Base-by-base conservation (phyloP, 2,888 invertebrate genomes). In the Stenodera caucasica region DNA sequence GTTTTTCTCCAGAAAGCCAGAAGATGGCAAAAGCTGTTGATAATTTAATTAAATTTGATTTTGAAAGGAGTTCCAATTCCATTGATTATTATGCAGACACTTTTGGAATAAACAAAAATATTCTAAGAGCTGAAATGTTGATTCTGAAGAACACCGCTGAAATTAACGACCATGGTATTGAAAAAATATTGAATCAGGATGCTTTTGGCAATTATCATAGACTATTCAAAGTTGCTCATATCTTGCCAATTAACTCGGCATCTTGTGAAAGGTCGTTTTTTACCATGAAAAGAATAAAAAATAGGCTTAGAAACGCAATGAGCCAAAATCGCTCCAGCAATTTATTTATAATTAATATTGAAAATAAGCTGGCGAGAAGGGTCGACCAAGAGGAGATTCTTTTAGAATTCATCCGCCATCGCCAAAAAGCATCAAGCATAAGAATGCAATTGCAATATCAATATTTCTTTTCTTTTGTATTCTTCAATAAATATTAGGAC, bases 241-340 rank as follows among this genome's bases (percentile, higher is more conserved):
- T 37, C 4, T 26, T 53, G 30, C 37, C 37, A 14, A 37, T 57
- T 18, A 33, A 53, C 5, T 26, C 53, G 12, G 53, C 52, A 2
- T 54, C 53, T n/a, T 57, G 57, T 26, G 57, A 57, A 33, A 35
- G 57, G 29, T 53, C 57, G 2, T 57, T 57, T 15, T 58, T 53
- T 6, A 30, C 40, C 5, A 58, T 53, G 58, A 30, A 49, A 7
- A 15, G 21, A 29, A 58, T 54, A 40, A 54, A 40, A n/a, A 58
- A 32, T 23, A 45, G 53, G 54, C 21, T 58, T 40, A 26, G 52
- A 32, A 32, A 12, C 12, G 12, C 32, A 0, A 32, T 32, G 32
- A 33, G n/a, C n/a, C 33, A 33, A n/a, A 33, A 33, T 33, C 12
- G n/a, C 12, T 33, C n/a, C n/a, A 33, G 33, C 5, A 33, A n/a